phyloP scores from a whole-genome alignment of 2,888 invertebrate species.

The Ormyrus labotus region DNA sequence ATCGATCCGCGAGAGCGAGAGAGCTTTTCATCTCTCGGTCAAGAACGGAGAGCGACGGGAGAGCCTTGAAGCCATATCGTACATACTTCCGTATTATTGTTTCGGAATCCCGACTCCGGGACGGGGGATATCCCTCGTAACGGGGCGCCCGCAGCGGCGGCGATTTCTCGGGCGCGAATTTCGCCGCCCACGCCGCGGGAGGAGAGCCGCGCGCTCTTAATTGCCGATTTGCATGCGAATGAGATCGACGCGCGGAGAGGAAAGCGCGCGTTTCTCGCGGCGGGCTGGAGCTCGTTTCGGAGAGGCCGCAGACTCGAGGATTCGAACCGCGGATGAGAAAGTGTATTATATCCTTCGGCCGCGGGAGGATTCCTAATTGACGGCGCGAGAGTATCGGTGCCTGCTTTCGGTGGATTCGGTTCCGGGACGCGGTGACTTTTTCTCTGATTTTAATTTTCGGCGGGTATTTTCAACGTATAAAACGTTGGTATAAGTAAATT shows the following conservation, averaged over 20 bases:
- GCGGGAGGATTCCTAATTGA: too few relatives aligned
- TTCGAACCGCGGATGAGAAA: background rate
- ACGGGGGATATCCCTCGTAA: background rate
- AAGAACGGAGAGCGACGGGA: slow-evolving; percentile 21
- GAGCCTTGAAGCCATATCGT: slow-evolving; percentile 16
- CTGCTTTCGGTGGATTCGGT: too few relatives aligned
- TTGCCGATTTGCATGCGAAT: slow-evolving; percentile 34
- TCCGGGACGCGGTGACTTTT: too few relatives aligned
- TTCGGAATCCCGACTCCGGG: background rate
- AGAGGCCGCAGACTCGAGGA: background rate
- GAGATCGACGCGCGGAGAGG: background rate
- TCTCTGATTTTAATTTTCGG: too few relatives aligned
- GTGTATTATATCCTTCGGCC: too few relatives aligned
- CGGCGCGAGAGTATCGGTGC: too few relatives aligned
- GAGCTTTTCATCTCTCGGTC: slow-evolving; percentile 39
- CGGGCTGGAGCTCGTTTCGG: background rate
- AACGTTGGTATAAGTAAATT: too few relatives aligned
- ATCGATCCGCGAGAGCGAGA: slow-evolving; percentile 31
- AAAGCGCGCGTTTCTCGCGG: background rate
- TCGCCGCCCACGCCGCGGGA: background rate
- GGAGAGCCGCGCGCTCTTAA: background rate
- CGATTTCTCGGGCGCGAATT: background rate
- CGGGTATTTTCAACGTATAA: too few relatives aligned
- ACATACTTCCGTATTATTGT: slow-evolving; percentile 43
- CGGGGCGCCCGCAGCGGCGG: background rate